Evolutionary conservation across 2,113 vertebrate genomes (phyloP).

Genomic region (Potamarius usumacintae): DNA sequence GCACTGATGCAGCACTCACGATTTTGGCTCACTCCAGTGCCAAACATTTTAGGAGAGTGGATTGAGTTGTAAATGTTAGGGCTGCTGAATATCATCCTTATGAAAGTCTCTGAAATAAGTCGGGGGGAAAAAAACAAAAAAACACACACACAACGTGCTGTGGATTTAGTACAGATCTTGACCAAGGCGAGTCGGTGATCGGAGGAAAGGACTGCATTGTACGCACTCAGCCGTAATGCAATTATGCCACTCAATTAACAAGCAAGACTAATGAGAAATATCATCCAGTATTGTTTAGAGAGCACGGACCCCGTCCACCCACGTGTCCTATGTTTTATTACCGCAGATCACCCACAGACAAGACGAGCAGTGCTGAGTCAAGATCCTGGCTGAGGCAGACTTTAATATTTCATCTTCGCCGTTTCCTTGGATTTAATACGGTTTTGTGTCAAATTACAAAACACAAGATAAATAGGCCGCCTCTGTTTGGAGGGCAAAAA

Average conservation of each 20-base stretch:
- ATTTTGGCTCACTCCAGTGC: conserved; percentile 33
- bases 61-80: conserved; percentile 31
- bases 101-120: background rate
- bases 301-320: background rate
- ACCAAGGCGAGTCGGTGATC: background rate
- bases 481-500: conserved; percentile 49
- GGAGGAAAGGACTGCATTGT: no score
- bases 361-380: conserved; percentile 41
- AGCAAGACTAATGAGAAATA: conserved; percentile 33
- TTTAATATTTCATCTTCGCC: conserved; percentile 54
- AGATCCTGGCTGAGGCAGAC: conserved; percentile 31
- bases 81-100: conserved; percentile 21
- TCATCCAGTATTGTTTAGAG: background rate
- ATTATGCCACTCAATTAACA: conserved; percentile 16
- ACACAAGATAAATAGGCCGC: conserved; percentile 54
- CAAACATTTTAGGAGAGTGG: conserved; percentile 39
- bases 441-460: conserved; percentile 56
- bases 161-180: background rate
- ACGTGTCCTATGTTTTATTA: conserved; percentile 39
- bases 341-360: conserved; percentile 46
- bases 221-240: background rate
- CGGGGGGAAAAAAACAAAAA: background rate
- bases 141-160: background rate
- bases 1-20: conserved; percentile 22
- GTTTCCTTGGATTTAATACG: conserved; percentile 48